Conservation (phyloP, 2,888 invertebrate species). For the Drosophila ezoana region DNA sequence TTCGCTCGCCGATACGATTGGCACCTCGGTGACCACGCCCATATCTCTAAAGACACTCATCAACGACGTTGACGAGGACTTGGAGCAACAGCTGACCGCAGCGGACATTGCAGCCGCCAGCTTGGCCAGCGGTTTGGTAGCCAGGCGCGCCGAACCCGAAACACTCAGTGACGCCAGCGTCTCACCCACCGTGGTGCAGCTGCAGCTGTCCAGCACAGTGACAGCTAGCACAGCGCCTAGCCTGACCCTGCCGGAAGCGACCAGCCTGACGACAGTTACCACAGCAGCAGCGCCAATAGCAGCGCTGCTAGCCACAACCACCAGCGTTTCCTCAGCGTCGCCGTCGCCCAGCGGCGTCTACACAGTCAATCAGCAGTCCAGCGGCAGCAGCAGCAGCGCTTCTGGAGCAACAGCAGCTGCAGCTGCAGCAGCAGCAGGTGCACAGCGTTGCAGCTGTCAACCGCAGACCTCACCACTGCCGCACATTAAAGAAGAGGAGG, state of each 20-base stretch:
- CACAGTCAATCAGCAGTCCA: slow-evolving; percentile 47
- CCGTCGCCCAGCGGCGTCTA: slow-evolving; percentile 53
- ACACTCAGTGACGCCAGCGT: slow-evolving; percentile 82
- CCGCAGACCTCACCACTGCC: slow-evolving; percentile 91
- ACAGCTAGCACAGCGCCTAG: slow-evolving; percentile 60
- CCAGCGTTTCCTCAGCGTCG: slow-evolving; percentile 56
- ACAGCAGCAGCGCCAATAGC: slow-evolving; percentile 32
- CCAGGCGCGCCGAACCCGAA: slow-evolving; percentile 81
- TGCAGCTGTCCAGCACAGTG: slow-evolving; percentile 57
- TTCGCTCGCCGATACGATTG: slow-evolving; percentile 81
- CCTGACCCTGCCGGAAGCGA: slow-evolving; percentile 51
- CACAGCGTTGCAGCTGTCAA: slow-evolving; percentile 84
- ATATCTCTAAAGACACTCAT: slow-evolving; percentile 81
- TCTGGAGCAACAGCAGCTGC: slow-evolving; percentile 30
- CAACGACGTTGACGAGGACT: slow-evolving; percentile 81
- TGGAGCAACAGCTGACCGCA: slow-evolving; percentile 73
- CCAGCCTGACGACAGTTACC: slow-evolving; percentile 42
- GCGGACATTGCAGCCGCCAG: slow-evolving; percentile 81
- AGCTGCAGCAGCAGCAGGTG: slow-evolving; percentile 72
- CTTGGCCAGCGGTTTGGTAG: slow-evolving; percentile 79
- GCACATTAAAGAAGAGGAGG: slow-evolving; percentile 93
- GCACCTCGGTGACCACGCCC: slow-evolving; percentile 82
- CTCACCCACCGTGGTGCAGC: slow-evolving; percentile 79
- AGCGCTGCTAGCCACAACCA: slow-evolving; percentile 40
- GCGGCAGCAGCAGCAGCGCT: slow-evolving; percentile 23